Percentiles rank a stretch among this genome's conserved stretches.
phyloP scores from a whole-genome alignment of 2,113 vertebrate species.

The Eupsittula cactorum region DNA sequence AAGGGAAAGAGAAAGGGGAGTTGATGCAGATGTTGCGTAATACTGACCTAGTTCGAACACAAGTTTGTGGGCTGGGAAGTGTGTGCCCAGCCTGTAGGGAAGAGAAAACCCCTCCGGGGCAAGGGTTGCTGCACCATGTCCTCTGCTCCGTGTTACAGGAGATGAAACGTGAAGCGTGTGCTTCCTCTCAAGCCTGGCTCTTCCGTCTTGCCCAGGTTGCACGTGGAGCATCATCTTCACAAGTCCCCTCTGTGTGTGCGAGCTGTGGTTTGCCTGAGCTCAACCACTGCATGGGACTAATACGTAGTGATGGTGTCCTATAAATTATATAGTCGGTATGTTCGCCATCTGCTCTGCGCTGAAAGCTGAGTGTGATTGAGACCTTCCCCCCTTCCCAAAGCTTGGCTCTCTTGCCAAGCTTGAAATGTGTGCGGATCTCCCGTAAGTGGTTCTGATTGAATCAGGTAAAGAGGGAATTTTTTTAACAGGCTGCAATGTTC shows the following conservation, averaged over 20 bases:
- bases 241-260: not conserved
- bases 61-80: not conserved
- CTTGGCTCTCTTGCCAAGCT: slow-evolving; percentile 5
- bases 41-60: slow-evolving; percentile 1
- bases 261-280: not conserved
- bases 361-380: slow-evolving; percentile 46
- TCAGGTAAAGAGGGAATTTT: slow-evolving; percentile 54
- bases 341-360: slow-evolving; percentile 29
- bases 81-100: not conserved
- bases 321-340: slow-evolving; percentile 39
- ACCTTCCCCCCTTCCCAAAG: slow-evolving; percentile 37
- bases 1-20: not conserved
- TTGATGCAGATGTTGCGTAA: slow-evolving; percentile 21
- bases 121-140: not conserved
- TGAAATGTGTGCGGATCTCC: slow-evolving; percentile 4
- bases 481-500: slow-evolving; percentile 39
- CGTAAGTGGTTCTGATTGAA: slow-evolving; percentile 58
- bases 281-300: slow-evolving; percentile 29
- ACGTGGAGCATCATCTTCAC: not conserved
- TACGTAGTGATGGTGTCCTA: slow-evolving; percentile 29
- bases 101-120: not conserved
- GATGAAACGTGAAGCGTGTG: not conserved
- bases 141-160: not conserved
- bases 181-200: not conserved
- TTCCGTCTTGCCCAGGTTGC: not conserved